A percentile compares a stretch with the other conserved stretches of the same genome.
Conservation (phyloP, 2,113 vertebrate species). For the Grallaria varia region DNA sequence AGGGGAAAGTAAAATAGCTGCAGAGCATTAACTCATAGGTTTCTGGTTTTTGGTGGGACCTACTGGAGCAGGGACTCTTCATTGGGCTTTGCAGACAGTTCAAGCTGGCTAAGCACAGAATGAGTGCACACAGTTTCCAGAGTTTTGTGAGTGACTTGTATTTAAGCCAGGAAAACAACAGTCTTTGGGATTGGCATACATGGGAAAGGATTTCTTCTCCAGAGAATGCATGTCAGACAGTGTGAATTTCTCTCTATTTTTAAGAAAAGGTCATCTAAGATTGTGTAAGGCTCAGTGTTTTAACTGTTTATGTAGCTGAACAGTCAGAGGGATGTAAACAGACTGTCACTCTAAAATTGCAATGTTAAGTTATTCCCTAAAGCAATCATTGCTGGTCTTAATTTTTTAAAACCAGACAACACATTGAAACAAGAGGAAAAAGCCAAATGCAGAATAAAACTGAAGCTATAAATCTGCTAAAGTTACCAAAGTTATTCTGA, state of each 20-base stretch:
- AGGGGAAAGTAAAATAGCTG: background rate
- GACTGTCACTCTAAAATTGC: background rate
- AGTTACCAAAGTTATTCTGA: slow-evolving; percentile 77
- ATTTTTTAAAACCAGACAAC: slow-evolving; percentile 27
- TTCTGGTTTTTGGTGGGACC: background rate
- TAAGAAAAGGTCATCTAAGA: background rate
- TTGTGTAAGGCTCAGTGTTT: background rate
- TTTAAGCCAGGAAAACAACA: background rate
- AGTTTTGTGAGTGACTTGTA: background rate
- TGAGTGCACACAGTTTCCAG: background rate
- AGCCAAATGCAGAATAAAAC: slow-evolving; percentile 45
- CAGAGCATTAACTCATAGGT: background rate
- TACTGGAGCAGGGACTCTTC: background rate
- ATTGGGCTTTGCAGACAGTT: background rate
- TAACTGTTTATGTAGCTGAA: background rate
- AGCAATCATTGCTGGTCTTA: background rate
- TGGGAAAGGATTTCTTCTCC: background rate
- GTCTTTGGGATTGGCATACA: background rate
- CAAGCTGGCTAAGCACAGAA: background rate
- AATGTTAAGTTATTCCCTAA: background rate
- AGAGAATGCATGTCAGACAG: background rate
- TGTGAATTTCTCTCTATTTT: background rate
- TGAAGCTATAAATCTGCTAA: slow-evolving; percentile 75
- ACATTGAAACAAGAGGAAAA: background rate
- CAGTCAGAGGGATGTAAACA: background rate